Evolutionary conservation across 2,888 invertebrate species (phyloP).

Genomic region (Heliconius sara): DNA sequence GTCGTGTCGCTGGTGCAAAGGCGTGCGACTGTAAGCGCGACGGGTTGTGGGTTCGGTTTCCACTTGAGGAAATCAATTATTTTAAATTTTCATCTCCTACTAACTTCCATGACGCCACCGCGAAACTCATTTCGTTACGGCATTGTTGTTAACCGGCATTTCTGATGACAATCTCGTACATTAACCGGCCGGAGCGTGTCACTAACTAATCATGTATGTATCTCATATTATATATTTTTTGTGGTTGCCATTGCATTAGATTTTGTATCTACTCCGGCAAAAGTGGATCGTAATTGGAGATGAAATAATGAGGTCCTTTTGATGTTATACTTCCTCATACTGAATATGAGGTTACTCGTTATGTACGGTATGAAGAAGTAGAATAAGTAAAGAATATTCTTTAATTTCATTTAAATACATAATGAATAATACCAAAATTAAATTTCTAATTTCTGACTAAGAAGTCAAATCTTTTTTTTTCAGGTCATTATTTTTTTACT

Average conservation of each 20-base stretch:
- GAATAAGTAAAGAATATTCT: too few relatives aligned
- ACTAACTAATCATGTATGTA: constrained; percentile 21
- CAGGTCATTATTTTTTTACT: too few relatives aligned
- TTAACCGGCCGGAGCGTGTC: constrained; percentile 11
- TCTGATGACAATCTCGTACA: constrained; percentile 17
- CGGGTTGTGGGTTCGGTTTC: background rate
- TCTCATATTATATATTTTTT: constrained; percentile 1
- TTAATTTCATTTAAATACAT: too few relatives aligned
- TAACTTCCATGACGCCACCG: constrained; percentile 5
- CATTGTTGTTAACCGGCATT: constrained; percentile 8
- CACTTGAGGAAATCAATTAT: too few relatives aligned
- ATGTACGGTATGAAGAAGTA: too few relatives aligned
- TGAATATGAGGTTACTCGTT: too few relatives aligned
- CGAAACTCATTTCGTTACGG: constrained; percentile 22
- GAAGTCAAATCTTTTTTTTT: too few relatives aligned
- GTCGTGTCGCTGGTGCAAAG: background rate
- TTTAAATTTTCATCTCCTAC: background rate
- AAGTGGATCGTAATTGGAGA: background rate
- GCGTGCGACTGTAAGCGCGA: background rate
- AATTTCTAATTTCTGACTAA: too few relatives aligned
- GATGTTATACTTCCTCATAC: background rate
- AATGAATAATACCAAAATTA: too few relatives aligned
- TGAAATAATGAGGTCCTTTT: background rate
- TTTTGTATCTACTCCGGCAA: background rate
- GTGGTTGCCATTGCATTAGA: background rate